Base-by-base conservation (phyloP, 2,888 invertebrate species). In the Callyntrura sp. region DNA sequence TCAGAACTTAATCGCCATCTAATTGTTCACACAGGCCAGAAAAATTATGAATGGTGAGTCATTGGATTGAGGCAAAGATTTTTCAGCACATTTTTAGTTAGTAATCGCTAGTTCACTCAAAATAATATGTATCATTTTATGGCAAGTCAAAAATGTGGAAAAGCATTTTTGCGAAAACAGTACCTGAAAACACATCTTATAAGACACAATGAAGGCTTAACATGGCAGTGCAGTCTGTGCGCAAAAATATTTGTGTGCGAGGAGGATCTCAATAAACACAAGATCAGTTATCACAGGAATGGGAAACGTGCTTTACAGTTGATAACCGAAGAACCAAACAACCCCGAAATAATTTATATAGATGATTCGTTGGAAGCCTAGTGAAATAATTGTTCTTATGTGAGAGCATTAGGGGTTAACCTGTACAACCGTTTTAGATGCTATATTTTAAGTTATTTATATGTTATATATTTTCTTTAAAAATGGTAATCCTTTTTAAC, bases 101-200 rank as follows among this genome's bases (percentile, higher is more conserved):
- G n/a, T n/a, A n/a, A n/a, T n/a, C n/a, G n/a, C n/a, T n/a, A n/a
- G n/a, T n/a, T n/a, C n/a, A n/a, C n/a, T n/a, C n/a, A n/a, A n/a
- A n/a, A n/a, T n/a, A n/a, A n/a, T n/a, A n/a, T n/a, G n/a, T n/a
- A 4, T 12, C 14, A 28, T 17, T 48, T 45, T 20, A 17, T 45
- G 12, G 45, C 9, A 45, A 73, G 73, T 23, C 17, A 4, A 45
- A 73, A 73, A 14, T 85, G 85, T 62, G 85, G 85, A 45, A 85
- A 85, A 17, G 11, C 25, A 2, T 85, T 85, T 62, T 43, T 85
- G 17, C 60, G 85, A 9, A 85, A 85, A 78, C 85, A 85, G 48
- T 85, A 85, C n/a, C 28, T 85, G 45, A 85, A 85, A 28, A 85
- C 85, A 3, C 85, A 85, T 48, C 62, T 85, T 5, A n/a, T 85